A percentile compares a stretch with the other conserved stretches of the same genome.
Conservation (phyloP, 2,113 vertebrate species). For the Carassius gibelio region DNA sequence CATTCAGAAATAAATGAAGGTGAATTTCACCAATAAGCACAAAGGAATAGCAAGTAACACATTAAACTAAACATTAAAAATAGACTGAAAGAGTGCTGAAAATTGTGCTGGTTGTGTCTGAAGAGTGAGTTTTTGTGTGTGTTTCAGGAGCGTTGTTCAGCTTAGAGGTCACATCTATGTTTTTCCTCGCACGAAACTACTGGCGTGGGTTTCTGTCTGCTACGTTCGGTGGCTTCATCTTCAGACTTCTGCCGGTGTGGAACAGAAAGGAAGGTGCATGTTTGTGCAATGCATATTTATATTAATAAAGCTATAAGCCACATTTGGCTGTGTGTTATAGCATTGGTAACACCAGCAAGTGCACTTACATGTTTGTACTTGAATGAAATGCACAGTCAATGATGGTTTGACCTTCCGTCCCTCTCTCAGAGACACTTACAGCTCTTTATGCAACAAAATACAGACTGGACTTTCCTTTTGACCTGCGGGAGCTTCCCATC, state of each 20-base stretch:
- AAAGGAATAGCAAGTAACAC: no score
- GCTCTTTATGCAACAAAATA: conserved; percentile 46
- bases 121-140: not conserved
- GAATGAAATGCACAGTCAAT: not conserved
- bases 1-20: no score
- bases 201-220: conserved; percentile 54
- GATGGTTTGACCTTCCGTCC: not conserved
- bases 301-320: not conserved
- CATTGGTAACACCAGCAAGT: not conserved
- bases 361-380: not conserved
- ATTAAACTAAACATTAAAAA: no score
- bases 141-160: conserved; percentile 47
- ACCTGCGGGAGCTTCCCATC: conserved; percentile 36
- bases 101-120: no score
- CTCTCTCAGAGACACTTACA: conserved; percentile 40
- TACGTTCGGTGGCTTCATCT: conserved; percentile 43
- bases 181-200: conserved; percentile 45
- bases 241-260: conserved; percentile 51
- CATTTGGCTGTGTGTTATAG: not conserved
- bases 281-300: not conserved
- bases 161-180: conserved; percentile 46
- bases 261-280: conserved; percentile 3
- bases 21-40: no score
- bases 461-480: conserved; percentile 43
- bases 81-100: no score